Base-by-base conservation (phyloP, 2,797 vertebrate genomes). In the Syngnathus rostellatus region DNA sequence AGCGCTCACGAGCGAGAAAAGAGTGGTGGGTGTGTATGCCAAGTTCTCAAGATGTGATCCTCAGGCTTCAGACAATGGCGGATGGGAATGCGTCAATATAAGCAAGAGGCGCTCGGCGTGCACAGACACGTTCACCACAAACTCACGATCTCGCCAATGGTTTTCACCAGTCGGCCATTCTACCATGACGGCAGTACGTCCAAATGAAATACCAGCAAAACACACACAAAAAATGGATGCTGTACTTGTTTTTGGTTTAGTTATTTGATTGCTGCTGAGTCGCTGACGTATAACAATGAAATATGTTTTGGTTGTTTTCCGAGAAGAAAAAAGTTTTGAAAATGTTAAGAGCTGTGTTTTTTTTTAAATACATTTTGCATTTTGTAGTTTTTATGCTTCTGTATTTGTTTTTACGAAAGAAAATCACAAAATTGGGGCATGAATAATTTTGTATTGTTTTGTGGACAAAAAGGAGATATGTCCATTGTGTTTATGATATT, bases 81-180 rank as follows among this genome's bases (percentile, higher is more conserved):
- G 84, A 79, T 61, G 76, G 82, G 85, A 86, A 87, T 85, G 83
- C 55, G 16, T 83, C 63, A 63, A 80, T 82, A 73, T 81, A 74
- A 76, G 79, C 65, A 31, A 43, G 75, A 77, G 75, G 77, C 76
- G 66, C 66, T 65, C 8, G 53, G 71, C 88, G 6, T 81, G 88
- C 71, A 73, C 11, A 65, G 83, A 85, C 88, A 79, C 59, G 88
- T 65, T 43, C 2, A 17, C 38, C 14, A 23, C 40, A 23, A n/a
- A 40, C 59, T 62, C 37, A 60, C 25, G 1, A 17, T 37, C 31
- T 31, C 14, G 43, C 37, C 62, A 46, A 62, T 40, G 40, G 39
- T 62, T 62, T 11, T 23, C 14, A 39, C 19, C 19, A 11, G 37
- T 17, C n/a, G 21, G 59, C 14, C 10, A 17, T 40, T 21, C 16